A percentile compares a stretch with the other conserved stretches of the same genome.
Conservation (phyloP, 2,797 vertebrate genomes). For the Huso huso region DNA sequence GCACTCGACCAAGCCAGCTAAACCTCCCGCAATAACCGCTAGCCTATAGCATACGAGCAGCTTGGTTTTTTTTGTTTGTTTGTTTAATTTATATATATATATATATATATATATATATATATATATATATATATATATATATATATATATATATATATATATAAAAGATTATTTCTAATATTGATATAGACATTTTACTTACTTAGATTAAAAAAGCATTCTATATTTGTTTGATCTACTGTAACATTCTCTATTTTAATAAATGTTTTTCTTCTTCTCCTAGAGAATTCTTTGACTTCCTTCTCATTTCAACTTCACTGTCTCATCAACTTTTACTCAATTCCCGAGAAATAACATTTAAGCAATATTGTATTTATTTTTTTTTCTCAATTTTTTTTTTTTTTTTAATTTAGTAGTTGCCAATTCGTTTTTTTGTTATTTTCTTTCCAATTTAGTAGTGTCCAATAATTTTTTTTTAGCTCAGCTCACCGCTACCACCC, state of each 20-base stretch:
- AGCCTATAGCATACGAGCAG: constrained; percentile 35
- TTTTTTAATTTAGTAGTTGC: too few relatives aligned
- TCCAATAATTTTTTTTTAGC: too few relatives aligned
- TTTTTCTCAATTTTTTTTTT: too few relatives aligned
- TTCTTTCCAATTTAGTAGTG: too few relatives aligned
- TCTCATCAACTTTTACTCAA: not conserved
- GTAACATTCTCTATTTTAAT: constrained; percentile 51
- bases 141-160: constrained; percentile 42
- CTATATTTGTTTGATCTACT: constrained; percentile 47
- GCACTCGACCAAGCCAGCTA: constrained; percentile 90
- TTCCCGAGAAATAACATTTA: constrained; percentile 21
- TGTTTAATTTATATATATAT: constrained; percentile 31
- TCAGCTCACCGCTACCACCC: too few relatives aligned
- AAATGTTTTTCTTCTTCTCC: constrained; percentile 30
- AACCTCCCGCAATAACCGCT: constrained; percentile 19
- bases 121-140: constrained; percentile 19
- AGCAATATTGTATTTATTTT: too few relatives aligned
- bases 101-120: too few relatives aligned
- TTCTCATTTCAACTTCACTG: constrained; percentile 2
- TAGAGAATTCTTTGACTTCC: constrained; percentile 9
- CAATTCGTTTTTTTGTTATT: too few relatives aligned
- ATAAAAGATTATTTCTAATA: constrained; percentile 62
- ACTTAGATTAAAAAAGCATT: constrained; percentile 43
- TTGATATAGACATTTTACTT: constrained; percentile 52
- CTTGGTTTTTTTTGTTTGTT: constrained; percentile 45